Conservation (phyloP, 2,888 invertebrate species). For the Eurois occulta region DNA sequence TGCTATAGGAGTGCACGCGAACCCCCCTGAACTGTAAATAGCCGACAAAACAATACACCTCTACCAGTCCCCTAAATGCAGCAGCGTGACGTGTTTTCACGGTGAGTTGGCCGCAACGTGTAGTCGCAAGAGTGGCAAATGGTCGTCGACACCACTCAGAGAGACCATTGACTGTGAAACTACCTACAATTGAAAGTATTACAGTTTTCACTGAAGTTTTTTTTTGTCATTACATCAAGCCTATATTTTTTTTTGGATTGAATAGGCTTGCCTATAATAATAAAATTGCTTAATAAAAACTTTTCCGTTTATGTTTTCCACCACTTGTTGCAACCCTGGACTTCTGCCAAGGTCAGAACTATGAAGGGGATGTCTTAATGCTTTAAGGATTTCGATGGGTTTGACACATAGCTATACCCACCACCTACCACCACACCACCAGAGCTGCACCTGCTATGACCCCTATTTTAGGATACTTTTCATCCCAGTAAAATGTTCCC, state of each 20-base stretch:
- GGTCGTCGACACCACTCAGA: constrained; percentile 40
- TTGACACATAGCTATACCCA: too few relatives aligned
- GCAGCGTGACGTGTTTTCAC: constrained; percentile 42
- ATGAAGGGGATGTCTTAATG: too few relatives aligned
- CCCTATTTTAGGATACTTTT: neutral
- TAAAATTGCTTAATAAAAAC: neutral
- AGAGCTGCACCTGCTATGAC: too few relatives aligned
- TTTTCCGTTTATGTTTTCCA: neutral
- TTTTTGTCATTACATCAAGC: too few relatives aligned
- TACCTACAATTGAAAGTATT: constrained; percentile 51
- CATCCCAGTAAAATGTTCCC: neutral
- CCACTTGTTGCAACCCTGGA: constrained; percentile 19
- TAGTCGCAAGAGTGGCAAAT: constrained; percentile 13
- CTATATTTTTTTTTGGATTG: too few relatives aligned
- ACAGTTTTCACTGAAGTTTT: constrained; percentile 21
- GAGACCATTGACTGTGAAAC: constrained; percentile 46
- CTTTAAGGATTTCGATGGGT: too few relatives aligned
- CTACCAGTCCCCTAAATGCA: constrained; percentile 7
- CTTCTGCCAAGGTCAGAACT: neutral
- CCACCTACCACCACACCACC: too few relatives aligned
- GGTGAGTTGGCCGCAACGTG: constrained; percentile 36
- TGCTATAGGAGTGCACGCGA: neutral
- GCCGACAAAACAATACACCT: constrained; percentile 3
- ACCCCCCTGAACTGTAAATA: constrained; percentile 11
- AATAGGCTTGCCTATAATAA: too few relatives aligned